Percentiles rank a stretch among this genome's conserved stretches.
phyloP scores from a whole-genome alignment of 1,140 invertebrate genomes.

The Nasonia giraulti region DNA sequence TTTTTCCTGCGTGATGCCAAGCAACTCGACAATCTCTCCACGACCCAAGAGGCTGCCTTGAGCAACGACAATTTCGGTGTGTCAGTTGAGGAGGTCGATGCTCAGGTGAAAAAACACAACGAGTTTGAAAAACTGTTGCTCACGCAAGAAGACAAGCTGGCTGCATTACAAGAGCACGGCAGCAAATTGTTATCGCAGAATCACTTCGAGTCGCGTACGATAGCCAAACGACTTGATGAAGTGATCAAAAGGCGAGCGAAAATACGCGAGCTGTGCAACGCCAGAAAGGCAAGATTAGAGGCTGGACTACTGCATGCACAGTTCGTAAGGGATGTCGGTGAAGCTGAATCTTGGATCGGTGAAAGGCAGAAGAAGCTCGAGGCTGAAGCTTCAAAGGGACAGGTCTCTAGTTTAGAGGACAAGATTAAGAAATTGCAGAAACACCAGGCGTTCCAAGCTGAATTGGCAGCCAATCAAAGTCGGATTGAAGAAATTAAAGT shows the following conservation, averaged over 20 bases:
- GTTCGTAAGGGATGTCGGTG: constrained; percentile 91
- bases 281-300: constrained; percentile 81
- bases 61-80: constrained; percentile 77
- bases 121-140: constrained; percentile 91
- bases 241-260: constrained; percentile 83
- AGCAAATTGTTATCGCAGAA: constrained; percentile 91
- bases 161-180: constrained; percentile 88
- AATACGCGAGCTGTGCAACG: constrained; percentile 80
- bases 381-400: constrained; percentile 81
- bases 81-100: constrained; percentile 90
- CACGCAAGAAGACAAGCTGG: constrained; percentile 91
- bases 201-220: constrained; percentile 94
- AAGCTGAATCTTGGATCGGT: constrained; percentile 93
- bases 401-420: constrained; percentile 86
- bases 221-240: constrained; percentile 82
- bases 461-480: constrained; percentile 91
- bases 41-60: constrained; percentile 88
- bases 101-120: constrained; percentile 91
- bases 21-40: constrained; percentile 91
- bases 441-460: constrained; percentile 97
- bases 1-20: constrained; percentile 96
- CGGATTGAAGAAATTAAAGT: constrained; percentile 88
- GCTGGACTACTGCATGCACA: constrained; percentile 90
- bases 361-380: constrained; percentile 94
- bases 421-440: constrained; percentile 98